These are phyloP conservation scores for Ectemnius lituratus DNA, from an alignment of 2,888 invertebrate genomes.

Conservation along the genomic window DNA sequence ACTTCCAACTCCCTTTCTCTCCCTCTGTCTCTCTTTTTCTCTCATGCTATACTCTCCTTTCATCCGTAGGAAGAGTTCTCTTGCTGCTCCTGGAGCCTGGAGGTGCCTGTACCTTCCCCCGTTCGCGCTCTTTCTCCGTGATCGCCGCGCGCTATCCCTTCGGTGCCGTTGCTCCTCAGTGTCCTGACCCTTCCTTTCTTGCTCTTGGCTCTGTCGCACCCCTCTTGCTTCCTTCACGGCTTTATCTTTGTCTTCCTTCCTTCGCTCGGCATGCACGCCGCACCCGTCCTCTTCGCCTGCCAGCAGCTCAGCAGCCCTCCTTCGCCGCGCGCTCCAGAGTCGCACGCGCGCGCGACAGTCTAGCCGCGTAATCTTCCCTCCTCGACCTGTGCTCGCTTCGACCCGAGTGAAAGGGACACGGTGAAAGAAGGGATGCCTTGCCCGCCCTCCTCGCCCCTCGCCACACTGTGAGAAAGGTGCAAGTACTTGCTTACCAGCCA, in stretches of 20 bases:
- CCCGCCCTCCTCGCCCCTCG: slow-evolving; percentile 19
- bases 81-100: too few species aligned
- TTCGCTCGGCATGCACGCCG: slow-evolving; percentile 10
- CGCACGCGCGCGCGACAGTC: too few species aligned
- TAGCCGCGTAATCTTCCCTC: slow-evolving; percentile 21
- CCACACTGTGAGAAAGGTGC: slow-evolving; percentile 63
- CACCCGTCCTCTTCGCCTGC: not conserved
- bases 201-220: not conserved
- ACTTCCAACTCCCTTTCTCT: slow-evolving; percentile 39
- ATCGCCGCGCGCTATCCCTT: slow-evolving; percentile 12
- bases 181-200: slow-evolving; percentile 1
- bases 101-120: too few species aligned
- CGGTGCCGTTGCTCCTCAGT: slow-evolving; percentile 25
- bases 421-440: slow-evolving; percentile 54
- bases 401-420: slow-evolving; percentile 57
- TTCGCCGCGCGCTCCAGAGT: slow-evolving; percentile 18
- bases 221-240: slow-evolving; percentile 17
- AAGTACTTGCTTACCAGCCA: slow-evolving; percentile 47
- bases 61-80: not conserved
- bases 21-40: not conserved
- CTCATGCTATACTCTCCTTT: not conserved
- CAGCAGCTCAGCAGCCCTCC: slow-evolving; percentile 4
- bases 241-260: slow-evolving; percentile 19
- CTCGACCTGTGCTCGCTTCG: slow-evolving; percentile 20
- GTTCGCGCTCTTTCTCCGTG: too few species aligned